Conservation (phyloP, 2,113 vertebrate genomes). For the Lethenteron reissneri region DNA sequence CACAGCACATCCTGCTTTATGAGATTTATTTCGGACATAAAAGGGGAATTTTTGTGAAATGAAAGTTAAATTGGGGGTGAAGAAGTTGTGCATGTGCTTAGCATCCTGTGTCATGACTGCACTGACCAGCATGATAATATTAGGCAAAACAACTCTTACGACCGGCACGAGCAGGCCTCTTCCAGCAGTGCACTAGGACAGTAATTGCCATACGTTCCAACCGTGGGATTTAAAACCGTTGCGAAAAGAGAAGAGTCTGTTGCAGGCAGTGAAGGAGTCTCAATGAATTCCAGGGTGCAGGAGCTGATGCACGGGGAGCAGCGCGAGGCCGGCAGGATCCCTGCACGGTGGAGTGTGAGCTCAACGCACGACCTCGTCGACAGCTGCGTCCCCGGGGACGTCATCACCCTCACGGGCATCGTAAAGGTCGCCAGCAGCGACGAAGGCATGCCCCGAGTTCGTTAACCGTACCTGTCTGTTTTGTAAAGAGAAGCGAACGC, state of each 20-base stretch:
- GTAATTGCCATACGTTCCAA: no score
- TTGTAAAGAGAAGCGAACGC: no score
- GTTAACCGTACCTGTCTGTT: not conserved
- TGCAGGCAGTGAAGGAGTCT: accelerated
- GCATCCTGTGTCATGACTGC: no score
- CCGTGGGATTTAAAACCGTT: not conserved
- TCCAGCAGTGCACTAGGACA: no score
- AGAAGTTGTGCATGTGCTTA: no score
- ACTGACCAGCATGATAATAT: no score
- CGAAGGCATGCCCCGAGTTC: conserved; percentile 29
- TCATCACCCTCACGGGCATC: conserved; percentile 53
- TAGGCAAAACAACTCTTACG: no score
- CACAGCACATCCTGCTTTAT: no score
- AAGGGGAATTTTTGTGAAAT: no score
- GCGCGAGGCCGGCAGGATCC: conserved; percentile 69
- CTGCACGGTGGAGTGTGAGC: conserved; percentile 77
- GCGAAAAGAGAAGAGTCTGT: not conserved
- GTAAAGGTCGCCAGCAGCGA: conserved; percentile 62
- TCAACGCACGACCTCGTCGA: conserved; percentile 75
- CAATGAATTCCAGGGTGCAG: conserved; percentile 40
- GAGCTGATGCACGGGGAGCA: conserved; percentile 69
- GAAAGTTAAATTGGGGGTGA: no score
- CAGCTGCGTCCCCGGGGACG: conserved; percentile 79
- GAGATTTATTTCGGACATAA: no score
- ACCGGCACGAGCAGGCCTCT: no score